phyloP scores from a whole-genome alignment of 2,113 vertebrate genomes.

The Atlantisia rogersi region DNA sequence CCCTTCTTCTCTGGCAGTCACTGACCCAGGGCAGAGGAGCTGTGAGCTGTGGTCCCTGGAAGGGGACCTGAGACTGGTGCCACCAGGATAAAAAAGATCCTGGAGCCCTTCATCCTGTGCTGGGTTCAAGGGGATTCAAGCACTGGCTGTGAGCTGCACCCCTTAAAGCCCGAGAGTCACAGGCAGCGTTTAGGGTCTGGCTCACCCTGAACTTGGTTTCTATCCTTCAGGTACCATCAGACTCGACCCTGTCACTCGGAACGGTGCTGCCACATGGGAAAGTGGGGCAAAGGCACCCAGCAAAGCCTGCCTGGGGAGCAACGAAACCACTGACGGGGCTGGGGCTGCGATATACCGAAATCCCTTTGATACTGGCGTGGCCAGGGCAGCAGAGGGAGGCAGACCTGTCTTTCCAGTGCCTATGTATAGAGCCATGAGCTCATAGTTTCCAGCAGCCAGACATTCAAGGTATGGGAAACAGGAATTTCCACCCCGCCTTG shows the following conservation, averaged over 20 bases:
- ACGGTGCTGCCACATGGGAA: accelerated
- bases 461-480: slow-evolving; percentile 12
- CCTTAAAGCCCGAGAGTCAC: background rate
- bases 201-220: background rate
- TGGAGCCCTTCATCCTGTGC: background rate
- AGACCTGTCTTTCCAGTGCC: slow-evolving; percentile 13
- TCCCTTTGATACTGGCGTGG: background rate
- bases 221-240: background rate
- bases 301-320: background rate
- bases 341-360: background rate
- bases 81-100: background rate
- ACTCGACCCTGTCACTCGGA: background rate
- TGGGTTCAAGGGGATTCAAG: background rate
- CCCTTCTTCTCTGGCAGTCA: background rate
- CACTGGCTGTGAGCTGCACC: background rate
- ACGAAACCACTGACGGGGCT: background rate
- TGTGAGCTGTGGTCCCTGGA: background rate
- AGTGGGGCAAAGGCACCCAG: background rate
- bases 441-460: background rate
- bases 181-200: background rate
- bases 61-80: background rate
- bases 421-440: slow-evolving; percentile 24
- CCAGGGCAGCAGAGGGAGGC: background rate
- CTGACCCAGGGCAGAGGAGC: accelerated
- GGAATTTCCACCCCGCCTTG: background rate